Evolutionary conservation across 2,797 vertebrate species (phyloP).

Genomic region (Muraenolepis orangiensis): DNA sequence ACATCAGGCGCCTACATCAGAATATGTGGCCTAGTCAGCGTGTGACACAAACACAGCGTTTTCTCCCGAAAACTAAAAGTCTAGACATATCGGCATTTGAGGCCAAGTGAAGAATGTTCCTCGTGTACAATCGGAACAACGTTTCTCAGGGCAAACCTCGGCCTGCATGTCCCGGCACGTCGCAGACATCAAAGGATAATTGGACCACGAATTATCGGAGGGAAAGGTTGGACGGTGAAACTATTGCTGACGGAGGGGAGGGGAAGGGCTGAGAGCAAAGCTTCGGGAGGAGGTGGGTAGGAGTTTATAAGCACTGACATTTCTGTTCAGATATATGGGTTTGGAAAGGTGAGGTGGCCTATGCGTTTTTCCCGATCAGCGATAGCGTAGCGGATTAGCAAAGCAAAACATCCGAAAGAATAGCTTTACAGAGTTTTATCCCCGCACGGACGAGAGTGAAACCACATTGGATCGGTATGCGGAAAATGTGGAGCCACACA

Average conservation of each 20-base stretch:
- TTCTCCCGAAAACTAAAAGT: background rate
- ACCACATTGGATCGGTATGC: conserved; percentile 60
- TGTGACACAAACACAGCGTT: background rate
- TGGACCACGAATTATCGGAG: background rate
- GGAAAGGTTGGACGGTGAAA: background rate
- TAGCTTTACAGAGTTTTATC: conserved; percentile 18
- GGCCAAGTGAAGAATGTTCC: background rate
- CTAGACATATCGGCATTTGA: background rate
- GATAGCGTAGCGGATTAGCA: background rate
- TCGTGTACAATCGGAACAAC: background rate
- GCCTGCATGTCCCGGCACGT: background rate
- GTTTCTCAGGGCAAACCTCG: background rate
- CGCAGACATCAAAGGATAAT: background rate
- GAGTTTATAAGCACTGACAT: background rate
- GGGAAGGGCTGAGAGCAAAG: background rate
- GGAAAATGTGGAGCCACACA: conserved; percentile 43
- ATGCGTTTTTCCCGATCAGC: background rate
- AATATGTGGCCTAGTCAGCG: too few relatives aligned
- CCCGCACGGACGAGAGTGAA: conserved; percentile 25
- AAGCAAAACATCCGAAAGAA: conserved; percentile 1
- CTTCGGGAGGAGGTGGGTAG: background rate
- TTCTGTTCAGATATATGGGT: background rate
- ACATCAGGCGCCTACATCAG: background rate
- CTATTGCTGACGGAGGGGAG: too few relatives aligned
- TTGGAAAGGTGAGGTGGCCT: background rate